phyloP scores from a whole-genome alignment of 2,888 invertebrate species.

The Macrophya annulata region DNA sequence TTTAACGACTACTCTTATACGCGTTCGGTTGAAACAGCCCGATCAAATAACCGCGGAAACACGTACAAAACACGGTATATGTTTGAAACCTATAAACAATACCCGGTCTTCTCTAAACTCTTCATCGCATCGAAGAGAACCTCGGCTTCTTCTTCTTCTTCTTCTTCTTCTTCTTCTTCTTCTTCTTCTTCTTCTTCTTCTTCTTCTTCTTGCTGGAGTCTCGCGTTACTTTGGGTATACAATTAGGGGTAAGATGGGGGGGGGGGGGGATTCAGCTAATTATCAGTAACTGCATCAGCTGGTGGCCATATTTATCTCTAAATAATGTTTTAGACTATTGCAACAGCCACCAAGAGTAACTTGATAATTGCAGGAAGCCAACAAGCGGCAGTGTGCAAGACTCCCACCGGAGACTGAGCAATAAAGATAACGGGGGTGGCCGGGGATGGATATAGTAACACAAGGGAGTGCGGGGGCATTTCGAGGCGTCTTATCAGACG shows the following conservation, averaged over 20 bases:
- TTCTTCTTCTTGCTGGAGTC: neutral
- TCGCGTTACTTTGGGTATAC: no score
- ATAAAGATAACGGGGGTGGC: conserved; percentile 68
- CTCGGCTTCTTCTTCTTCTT: neutral
- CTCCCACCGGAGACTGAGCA: conserved; percentile 61
- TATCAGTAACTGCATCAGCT: neutral
- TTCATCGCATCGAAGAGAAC: neutral
- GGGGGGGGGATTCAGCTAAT: neutral
- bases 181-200: neutral
- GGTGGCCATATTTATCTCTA: conserved; percentile 70
- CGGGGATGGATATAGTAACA: conserved; percentile 11
- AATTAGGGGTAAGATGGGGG: no score
- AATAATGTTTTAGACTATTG: conserved; percentile 69
- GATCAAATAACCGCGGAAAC: conserved; percentile 29
- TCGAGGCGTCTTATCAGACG: conserved; percentile 67
- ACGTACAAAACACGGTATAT: neutral
- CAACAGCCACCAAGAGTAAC: conserved; percentile 56
- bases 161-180: neutral
- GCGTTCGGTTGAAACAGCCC: conserved; percentile 16
- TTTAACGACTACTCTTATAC: conserved; percentile 21
- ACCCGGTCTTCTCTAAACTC: neutral
- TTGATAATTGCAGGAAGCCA: conserved; percentile 63
- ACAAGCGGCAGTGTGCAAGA: conserved; percentile 54
- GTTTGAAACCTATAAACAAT: neutral
- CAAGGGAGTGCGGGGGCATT: conserved; percentile 60